Conservation (phyloP, 2,113 vertebrate species). For the Cyrtonyx montezumae region DNA sequence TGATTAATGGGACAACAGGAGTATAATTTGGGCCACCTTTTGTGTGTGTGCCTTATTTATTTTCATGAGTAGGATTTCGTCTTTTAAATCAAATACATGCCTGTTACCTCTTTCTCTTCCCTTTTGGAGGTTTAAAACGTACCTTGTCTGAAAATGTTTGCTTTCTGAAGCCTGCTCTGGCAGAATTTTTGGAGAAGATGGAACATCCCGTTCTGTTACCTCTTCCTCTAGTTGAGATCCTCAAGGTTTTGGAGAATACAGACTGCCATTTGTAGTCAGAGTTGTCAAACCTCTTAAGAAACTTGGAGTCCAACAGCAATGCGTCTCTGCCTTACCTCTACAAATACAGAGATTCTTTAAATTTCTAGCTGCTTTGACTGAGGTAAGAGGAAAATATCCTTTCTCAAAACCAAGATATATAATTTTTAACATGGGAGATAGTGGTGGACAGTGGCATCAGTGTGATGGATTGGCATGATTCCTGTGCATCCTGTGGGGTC, state of each 20-base stretch:
- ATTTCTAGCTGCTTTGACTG: neutral
- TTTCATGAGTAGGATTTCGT: neutral
- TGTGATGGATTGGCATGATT: neutral
- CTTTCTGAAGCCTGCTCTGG: neutral
- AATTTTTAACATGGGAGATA: neutral
- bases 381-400: neutral
- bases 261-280: neutral
- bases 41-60: neutral
- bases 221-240: neutral
- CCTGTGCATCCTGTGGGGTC: neutral
- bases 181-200: neutral
- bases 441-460: neutral
- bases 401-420: neutral
- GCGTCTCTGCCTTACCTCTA: neutral
- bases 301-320: neutral
- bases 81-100: neutral
- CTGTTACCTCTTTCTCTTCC: neutral
- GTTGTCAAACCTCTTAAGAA: neutral
- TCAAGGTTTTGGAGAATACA: neutral
- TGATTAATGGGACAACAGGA: slow-evolving; percentile 37
- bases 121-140: neutral
- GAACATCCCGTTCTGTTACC: neutral
- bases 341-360: neutral
- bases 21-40: neutral
- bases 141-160: neutral